Percentiles rank a stretch among this genome's conserved stretches.
Conservation (phyloP, 2,113 vertebrate species). For the Xyrauchen texanus region DNA sequence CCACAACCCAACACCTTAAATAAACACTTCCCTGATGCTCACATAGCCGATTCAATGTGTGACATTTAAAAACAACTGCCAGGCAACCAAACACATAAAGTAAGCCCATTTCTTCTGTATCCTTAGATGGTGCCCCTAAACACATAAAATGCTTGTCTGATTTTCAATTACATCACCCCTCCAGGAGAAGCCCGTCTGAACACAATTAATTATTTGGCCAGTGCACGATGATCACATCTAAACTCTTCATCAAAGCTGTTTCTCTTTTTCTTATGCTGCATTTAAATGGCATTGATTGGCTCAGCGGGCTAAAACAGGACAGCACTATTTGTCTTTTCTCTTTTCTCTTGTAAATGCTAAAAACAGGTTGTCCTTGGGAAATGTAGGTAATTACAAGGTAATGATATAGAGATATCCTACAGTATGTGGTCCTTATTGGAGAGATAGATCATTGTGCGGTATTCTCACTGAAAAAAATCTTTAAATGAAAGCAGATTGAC, state of each 20-base stretch:
- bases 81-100: no score
- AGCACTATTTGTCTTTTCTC: conserved; percentile 10
- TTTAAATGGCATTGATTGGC: conserved; percentile 12
- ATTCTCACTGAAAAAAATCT: neutral
- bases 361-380: conserved; percentile 1
- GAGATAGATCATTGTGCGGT: conserved; percentile 3
- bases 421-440: conserved; percentile 11
- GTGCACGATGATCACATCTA: neutral
- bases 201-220: conserved; percentile 16
- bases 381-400: conserved; percentile 18
- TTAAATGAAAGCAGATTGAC: neutral
- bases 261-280: neutral
- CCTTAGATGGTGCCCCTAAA: neutral
- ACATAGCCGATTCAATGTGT: neutral
- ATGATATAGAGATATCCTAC: conserved; percentile 12
- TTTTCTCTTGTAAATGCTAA: neutral
- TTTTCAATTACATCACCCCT: conserved; percentile 28
- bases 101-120: no score
- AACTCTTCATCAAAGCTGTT: conserved; percentile 8
- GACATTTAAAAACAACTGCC: neutral
- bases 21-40: neutral
- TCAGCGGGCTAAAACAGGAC: neutral
- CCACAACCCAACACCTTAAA: no score
- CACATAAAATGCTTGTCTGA: neutral
- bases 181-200: neutral